Base-by-base conservation (phyloP, 2,113 vertebrate genomes). In the Pollimyrus isidori region DNA sequence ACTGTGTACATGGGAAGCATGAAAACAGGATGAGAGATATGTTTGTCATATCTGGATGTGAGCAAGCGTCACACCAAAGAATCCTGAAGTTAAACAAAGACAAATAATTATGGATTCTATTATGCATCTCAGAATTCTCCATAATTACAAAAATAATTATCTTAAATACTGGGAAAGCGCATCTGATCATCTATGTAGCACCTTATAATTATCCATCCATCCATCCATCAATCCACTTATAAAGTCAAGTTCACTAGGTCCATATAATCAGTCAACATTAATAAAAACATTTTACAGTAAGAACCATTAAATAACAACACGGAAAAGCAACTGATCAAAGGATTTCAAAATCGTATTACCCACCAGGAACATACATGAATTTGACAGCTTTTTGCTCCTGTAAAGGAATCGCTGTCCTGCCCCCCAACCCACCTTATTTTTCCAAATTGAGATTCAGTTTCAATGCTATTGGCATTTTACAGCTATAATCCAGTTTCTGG, bases 1-100 rank as follows among this genome's bases (percentile, higher is more conserved):
- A 95, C 98, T 99, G 97, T 90, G 95, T 96, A 92, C 90, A 21
- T 23, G 50, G n/a, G 91, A 95, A n/a, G 94, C 94, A 94, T 95
- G 88, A 89, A 53, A n/a, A 89, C 90, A 88, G 86, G 73, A 23
- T 90, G 69, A 49, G 87, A 35, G 76, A 30, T 42, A 80, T 11
- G 2, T 50, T 82, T 89, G 1, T 30, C 9, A 89, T 53, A 88
- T 49, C 15, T 15, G 73, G 7, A 86, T 52, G 21, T 19, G 87
- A 90, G 69, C 9, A 15, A 35, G 49, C 10, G 89, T 90, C 52
- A 50, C 73, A 13, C 73, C 88, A 88, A 49, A 83, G n/a, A 26
- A 52, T 87, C 84, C 15, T n/a, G 69, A 76, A 76, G 69, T 76
- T 76, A 76, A 76, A 76, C 3, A 2, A 30, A 76, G 10, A 7